Evolutionary conservation across 2,888 invertebrate species (phyloP).

Genomic region (Cerastis rubricosa): DNA sequence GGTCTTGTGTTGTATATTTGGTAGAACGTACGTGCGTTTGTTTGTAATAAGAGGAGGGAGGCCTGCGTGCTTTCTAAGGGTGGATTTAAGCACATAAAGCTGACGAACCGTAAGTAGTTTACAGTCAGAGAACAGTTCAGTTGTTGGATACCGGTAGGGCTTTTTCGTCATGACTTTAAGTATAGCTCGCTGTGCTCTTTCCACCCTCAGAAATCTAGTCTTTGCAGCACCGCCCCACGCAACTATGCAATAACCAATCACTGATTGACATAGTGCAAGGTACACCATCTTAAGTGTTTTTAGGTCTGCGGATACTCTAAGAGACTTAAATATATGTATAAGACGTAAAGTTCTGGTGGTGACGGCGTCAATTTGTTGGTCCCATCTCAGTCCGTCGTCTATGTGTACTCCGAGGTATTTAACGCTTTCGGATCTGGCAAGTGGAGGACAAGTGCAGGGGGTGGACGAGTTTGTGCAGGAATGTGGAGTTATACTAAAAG

Average conservation of each 20-base stretch:
- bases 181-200: too few species aligned
- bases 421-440: not conserved
- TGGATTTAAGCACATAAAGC: not conserved
- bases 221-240: not conserved
- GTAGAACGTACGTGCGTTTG: not conserved
- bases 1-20: slow-evolving; percentile 14
- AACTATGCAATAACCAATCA: slow-evolving; percentile 1
- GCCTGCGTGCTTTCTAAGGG: not conserved
- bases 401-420: not conserved
- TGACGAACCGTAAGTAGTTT: slow-evolving; percentile 1
- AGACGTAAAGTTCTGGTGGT: not conserved
- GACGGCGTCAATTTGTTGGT: slow-evolving; percentile 1
- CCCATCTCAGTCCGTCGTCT: slow-evolving; percentile 4
- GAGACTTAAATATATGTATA: not conserved
- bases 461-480: not conserved
- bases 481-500: not conserved
- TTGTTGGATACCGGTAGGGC: not conserved
- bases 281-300: not conserved
- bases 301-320: not conserved
- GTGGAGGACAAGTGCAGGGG: not conserved
- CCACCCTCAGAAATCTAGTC: not conserved
- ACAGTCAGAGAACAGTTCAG: not conserved
- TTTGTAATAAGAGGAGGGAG: not conserved
- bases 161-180: too few species aligned
- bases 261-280: slow-evolving; percentile 4